Conservation (phyloP, 2,888 invertebrate species). For the Drosophila putrida region DNA sequence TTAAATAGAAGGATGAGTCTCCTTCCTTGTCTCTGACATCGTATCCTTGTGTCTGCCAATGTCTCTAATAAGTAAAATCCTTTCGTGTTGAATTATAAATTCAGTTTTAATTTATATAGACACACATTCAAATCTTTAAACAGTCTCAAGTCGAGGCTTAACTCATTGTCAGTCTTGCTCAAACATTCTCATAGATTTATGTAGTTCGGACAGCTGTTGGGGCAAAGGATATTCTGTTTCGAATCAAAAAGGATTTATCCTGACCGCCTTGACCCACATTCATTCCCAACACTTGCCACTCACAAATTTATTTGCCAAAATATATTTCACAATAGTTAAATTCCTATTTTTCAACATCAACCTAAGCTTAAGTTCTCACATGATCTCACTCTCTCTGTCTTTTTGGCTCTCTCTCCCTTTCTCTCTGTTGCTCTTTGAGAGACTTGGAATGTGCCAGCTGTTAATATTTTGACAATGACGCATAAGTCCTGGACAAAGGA, state of each 20-base stretch:
- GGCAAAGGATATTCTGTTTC: background rate
- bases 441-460: slow-evolving; percentile 74
- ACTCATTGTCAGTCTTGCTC: background rate
- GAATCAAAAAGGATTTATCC: slow-evolving; percentile 50
- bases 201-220: slow-evolving; percentile 25
- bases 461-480: slow-evolving; percentile 81
- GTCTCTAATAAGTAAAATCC: slow-evolving; percentile 1
- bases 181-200: slow-evolving; percentile 41
- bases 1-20: background rate
- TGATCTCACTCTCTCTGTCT: slow-evolving; percentile 14
- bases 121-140: slow-evolving; percentile 3
- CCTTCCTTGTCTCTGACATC: background rate
- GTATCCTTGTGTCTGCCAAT: background rate
- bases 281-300: slow-evolving; percentile 16
- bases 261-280: slow-evolving; percentile 60
- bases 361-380: slow-evolving; percentile 68
- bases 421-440: slow-evolving; percentile 16
- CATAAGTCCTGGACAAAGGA: slow-evolving; percentile 70
- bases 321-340: slow-evolving; percentile 74
- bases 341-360: slow-evolving; percentile 75
- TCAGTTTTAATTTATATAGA: slow-evolving; percentile 5
- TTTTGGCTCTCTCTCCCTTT: background rate
- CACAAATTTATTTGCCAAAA: slow-evolving; percentile 58
- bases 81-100: slow-evolving; percentile 9
- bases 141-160: background rate